Percentiles rank a stretch among this genome's conserved stretches.
Conservation (phyloP, 2,888 invertebrate genomes). For the Pharmacophagus antenor region DNA sequence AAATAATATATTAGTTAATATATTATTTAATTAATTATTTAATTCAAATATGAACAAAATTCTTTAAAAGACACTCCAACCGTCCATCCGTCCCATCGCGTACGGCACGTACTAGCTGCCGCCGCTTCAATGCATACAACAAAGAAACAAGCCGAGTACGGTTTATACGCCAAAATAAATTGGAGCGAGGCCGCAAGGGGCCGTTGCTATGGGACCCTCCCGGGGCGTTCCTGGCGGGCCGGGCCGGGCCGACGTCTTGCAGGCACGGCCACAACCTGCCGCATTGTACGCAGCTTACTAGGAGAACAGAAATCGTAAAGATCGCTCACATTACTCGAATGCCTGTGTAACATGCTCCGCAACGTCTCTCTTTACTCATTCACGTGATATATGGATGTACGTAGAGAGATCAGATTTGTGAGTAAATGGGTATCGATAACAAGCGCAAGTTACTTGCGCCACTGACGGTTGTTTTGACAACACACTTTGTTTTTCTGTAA, state of each 20-base stretch:
- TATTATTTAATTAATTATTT: too few relatives aligned
- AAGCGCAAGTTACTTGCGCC: conserved; percentile 31
- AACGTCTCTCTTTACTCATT: conserved; percentile 13
- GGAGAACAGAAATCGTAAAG: conserved; percentile 55
- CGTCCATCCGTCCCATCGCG: too few relatives aligned
- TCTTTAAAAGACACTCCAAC: too few relatives aligned
- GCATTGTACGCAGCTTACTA: conserved; percentile 71
- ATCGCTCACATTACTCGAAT: conserved; percentile 30
- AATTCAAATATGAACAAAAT: too few relatives aligned
- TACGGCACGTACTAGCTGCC: too few relatives aligned
- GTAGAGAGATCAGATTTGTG: conserved; percentile 3
- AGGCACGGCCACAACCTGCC: conserved; percentile 60
- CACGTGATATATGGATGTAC: not conserved
- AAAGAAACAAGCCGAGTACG: conserved; percentile 14
- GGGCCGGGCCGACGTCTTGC: conserved; percentile 38
- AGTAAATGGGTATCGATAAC: not conserved
- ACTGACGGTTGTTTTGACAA: not conserved
- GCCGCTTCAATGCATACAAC: not conserved
- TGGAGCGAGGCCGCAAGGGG: conserved; percentile 34
- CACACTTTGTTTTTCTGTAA: too few relatives aligned
- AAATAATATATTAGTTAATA: too few relatives aligned
- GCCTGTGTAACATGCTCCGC: conserved; percentile 33
- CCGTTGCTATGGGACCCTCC: conserved; percentile 35
- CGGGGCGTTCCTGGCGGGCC: conserved; percentile 34
- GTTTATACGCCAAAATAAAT: conserved; percentile 22